These are phyloP conservation scores for Nematostella vectensis DNA, from an alignment of 92 coral and sea anemone species.

Conservation along the genomic window DNA sequence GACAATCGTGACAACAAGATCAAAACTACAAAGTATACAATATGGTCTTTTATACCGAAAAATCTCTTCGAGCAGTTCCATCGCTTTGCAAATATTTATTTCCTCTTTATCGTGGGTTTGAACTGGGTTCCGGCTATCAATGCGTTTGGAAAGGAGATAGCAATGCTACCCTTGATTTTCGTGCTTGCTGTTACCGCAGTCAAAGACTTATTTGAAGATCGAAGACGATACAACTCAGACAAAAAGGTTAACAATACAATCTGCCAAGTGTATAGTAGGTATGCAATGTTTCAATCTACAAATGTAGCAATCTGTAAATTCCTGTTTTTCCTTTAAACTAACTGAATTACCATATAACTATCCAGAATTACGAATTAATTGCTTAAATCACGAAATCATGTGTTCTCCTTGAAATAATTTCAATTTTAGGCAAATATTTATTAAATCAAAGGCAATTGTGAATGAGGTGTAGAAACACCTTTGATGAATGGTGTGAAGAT, in stretches of 20 bases:
- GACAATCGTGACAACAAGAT: slow-evolving; percentile 61
- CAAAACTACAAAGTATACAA: slow-evolving; percentile 92
- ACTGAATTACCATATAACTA: background rate
- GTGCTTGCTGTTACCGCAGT: slow-evolving; percentile 87
- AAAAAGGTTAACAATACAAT: slow-evolving; percentile 72
- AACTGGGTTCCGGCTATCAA: slow-evolving; percentile 95
- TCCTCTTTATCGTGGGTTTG: slow-evolving; percentile 71
- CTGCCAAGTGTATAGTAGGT: slow-evolving; percentile 83
- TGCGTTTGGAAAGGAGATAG: slow-evolving; percentile 91
- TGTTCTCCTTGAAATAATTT: too few species aligned
- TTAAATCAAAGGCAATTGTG: too few species aligned
- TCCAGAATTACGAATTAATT: background rate
- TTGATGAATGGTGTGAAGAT: too few species aligned
- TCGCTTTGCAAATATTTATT: slow-evolving; percentile 96
- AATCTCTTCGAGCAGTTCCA: slow-evolving; percentile 98
- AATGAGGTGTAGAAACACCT: too few species aligned
- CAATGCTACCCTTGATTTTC: slow-evolving; percentile 82
- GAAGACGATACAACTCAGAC: slow-evolving; percentile 85
- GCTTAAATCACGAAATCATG: too few species aligned
- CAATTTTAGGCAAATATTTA: too few species aligned
- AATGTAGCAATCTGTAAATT: background rate
- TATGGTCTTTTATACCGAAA: slow-evolving; percentile 94
- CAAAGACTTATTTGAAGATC: slow-evolving; percentile 95
- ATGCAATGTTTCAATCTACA: slow-evolving; percentile 8
- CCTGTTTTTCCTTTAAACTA: background rate